Base-by-base conservation (phyloP, 2,113 vertebrate species). In the Catharus minimus region DNA sequence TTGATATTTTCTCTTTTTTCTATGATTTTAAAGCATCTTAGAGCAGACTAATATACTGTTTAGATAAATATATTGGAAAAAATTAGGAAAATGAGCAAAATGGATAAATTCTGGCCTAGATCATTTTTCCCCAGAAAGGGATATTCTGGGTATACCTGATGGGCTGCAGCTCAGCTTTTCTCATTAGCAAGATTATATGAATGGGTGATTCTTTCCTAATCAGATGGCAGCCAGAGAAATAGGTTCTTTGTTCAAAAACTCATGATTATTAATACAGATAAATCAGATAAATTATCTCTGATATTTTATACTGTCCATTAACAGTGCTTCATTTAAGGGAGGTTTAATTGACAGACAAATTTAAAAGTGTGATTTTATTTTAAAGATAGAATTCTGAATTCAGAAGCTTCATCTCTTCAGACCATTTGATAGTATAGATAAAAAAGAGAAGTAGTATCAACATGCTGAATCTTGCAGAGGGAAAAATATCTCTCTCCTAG, bases 401-500 rank as follows among this genome's bases (percentile, higher is more conserved):
- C 64, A 69, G 66, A 57, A 87, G 24, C 32, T 82, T 88, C 43
- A 71, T 43, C 10, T 92, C 14, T 92, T 94, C 69, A 84, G 22
- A 66, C 10, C 15, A 11, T 67, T 86, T 79, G 49, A 73, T 65
- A 33, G 26, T 13, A 74, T 4, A 84, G 73, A 73, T 79, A 69
- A 92, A 91, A 86, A 80, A 53, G 19, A 86, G 20, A 71, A 74
- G 20, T 55, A 84, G 27, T 66, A 71, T 66, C 74, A 58, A 58
- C 27, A 57, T 4, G 30, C 32, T 84, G 52, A 77, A 86, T 82
- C 78, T 93, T 92, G 69, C 39, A 91, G 72, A 49, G 7, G 28
- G 38, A 92, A 78, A 83, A 92, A 86, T 72, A 39, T 80, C 64
- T 82, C 47, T 74, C 43, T 77, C 71, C 67, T 64, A 91, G 68